phyloP scores from a whole-genome alignment of 2,888 invertebrate genomes.

The Caenorhabditis plicata region DNA sequence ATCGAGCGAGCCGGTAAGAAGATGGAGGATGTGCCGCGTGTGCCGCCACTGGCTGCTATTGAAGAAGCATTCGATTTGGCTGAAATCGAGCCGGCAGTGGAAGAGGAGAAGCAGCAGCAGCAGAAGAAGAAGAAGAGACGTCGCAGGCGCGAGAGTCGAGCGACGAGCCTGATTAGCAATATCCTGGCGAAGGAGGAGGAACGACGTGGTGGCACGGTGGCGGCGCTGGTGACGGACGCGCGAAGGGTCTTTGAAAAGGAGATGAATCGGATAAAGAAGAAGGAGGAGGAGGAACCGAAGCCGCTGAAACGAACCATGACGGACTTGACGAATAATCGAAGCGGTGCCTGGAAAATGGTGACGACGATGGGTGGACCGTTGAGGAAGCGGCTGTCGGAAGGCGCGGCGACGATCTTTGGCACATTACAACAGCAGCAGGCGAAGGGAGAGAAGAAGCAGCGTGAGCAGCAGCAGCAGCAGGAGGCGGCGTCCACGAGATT shows the following conservation, averaged over 20 bases:
- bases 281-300: constrained; percentile 14
- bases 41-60: no score
- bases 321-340: constrained; percentile 23
- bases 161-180: no score
- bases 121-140: constrained; percentile 10
- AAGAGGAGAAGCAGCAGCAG: constrained; percentile 26
- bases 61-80: no score
- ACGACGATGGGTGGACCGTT: constrained; percentile 30
- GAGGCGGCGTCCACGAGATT: no score
- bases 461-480: no score
- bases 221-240: no score
- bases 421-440: constrained; percentile 1
- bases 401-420: constrained; percentile 11
- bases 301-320: constrained; percentile 25
- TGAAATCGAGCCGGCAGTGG: constrained; percentile 28
- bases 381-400: constrained; percentile 34
- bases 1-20: constrained; percentile 41
- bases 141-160: no score
- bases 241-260: constrained; percentile 23
- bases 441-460: not conserved
- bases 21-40: constrained; percentile 12
- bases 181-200: constrained; percentile 19
- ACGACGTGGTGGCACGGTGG: no score
- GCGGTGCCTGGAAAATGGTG: constrained; percentile 13
- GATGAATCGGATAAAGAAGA: constrained; percentile 14